Evolutionary conservation across 2,113 vertebrate species (phyloP).

Genomic region (Actenoides hombroni): DNA sequence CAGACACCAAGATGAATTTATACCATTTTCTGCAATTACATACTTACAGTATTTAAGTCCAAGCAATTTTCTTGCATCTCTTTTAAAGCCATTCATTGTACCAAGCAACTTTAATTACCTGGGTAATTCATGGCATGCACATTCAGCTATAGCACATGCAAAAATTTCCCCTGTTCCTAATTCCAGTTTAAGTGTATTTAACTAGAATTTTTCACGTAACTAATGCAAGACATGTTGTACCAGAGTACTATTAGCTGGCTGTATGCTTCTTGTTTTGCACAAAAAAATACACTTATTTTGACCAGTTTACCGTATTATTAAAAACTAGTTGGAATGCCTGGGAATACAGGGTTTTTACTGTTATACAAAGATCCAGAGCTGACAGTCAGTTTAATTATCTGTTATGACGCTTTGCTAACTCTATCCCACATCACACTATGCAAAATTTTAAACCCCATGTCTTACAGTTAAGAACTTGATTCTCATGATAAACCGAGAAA

Average conservation of each 20-base stretch:
- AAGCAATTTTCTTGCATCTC: conserved; percentile 34
- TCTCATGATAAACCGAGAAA: conserved; percentile 56
- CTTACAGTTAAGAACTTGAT: conserved; percentile 47
- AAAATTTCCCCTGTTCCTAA: conserved; percentile 21
- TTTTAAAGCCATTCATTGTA: conserved; percentile 28
- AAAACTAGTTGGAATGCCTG: conserved; percentile 2
- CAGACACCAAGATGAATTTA: background rate
- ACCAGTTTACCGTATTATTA: conserved; percentile 29
- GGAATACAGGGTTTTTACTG: background rate
- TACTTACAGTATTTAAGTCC: background rate
- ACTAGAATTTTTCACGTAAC: conserved; percentile 33
- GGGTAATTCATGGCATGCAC: background rate
- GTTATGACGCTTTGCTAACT: background rate
- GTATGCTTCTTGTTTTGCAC: conserved; percentile 20
- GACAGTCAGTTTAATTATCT: conserved; percentile 51
- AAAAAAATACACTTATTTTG: conserved; percentile 14
- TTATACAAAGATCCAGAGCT: background rate
- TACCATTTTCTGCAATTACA: conserved; percentile 23
- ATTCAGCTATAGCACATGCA: conserved; percentile 20
- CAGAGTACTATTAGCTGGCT: conserved; percentile 13
- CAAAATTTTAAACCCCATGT: conserved; percentile 55
- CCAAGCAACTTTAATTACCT: conserved; percentile 62
- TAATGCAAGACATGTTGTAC: background rate
- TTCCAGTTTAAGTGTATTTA: conserved; percentile 25
- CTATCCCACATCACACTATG: background rate